Evolutionary conservation across 92 coral and sea anemone species (phyloP).

Genomic region (Zoanthus sociatus): DNA sequence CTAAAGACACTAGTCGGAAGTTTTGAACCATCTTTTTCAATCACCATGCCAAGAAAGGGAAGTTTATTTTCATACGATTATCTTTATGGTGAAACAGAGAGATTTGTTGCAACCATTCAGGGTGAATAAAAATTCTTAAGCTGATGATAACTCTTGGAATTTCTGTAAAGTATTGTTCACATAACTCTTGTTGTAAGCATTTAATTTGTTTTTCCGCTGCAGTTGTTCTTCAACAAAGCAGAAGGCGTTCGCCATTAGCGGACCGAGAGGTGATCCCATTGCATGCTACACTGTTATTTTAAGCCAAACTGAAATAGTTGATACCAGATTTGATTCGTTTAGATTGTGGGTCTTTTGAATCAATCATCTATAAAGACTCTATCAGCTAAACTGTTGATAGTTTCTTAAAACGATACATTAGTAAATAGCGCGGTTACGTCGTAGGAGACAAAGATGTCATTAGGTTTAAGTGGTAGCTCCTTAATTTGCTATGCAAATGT

Average conservation of each 20-base stretch:
- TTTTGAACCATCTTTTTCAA: too few relatives aligned
- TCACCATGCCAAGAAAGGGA: not conserved
- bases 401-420: not conserved
- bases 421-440: not conserved
- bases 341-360: constrained; percentile 3
- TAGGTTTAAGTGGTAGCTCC: not conserved
- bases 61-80: constrained; percentile 8
- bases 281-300: constrained; percentile 50
- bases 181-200: constrained; percentile 45
- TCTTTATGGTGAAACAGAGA: constrained; percentile 14
- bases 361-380: constrained; percentile 50
- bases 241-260: constrained; percentile 51
- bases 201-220: constrained; percentile 41
- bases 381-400: constrained; percentile 13
- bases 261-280: not conserved
- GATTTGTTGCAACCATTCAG: constrained; percentile 15
- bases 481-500: too few relatives aligned
- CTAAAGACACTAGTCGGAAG: too few relatives aligned
- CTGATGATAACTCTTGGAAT: constrained; percentile 26
- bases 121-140: constrained; percentile 18
- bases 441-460: not conserved
- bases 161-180: constrained; percentile 50
- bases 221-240: constrained; percentile 50
- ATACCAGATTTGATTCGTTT: constrained; percentile 14
- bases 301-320: constrained; percentile 8